phyloP scores from a whole-genome alignment of 2,113 vertebrate species.

The Sander vitreus region DNA sequence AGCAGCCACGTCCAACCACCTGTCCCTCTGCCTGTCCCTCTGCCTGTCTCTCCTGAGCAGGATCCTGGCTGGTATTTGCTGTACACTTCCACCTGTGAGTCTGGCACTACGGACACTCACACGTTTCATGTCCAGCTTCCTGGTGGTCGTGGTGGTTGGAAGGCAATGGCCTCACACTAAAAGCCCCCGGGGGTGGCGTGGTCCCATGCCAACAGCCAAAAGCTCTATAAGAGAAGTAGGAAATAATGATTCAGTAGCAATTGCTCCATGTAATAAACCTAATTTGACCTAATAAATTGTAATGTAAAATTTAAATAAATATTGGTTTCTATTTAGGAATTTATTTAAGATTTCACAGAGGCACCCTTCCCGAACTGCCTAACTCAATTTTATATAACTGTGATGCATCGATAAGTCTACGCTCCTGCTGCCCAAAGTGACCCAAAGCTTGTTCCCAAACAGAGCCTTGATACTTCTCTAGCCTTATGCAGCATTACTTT shows the following conservation, averaged over 20 bases:
- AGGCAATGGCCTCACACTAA: background rate
- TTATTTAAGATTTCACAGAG: slow-evolving; percentile 11
- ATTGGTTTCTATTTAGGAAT: background rate
- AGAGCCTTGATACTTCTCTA: slow-evolving; percentile 39
- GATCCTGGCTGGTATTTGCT: slow-evolving; percentile 5
- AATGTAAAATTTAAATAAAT: background rate
- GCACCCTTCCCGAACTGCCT: background rate
- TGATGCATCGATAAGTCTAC: slow-evolving; percentile 8
- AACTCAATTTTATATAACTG: slow-evolving; percentile 38
- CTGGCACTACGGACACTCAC: slow-evolving; percentile 11
- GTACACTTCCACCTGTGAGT: slow-evolving; percentile 45
- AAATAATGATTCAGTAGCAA: slow-evolving; percentile 14
- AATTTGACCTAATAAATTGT: background rate
- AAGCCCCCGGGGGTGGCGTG: background rate
- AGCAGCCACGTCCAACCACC: slow-evolving; percentile 79
- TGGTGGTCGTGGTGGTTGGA: slow-evolving; percentile 10
- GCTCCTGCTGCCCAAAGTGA: slow-evolving; percentile 45
- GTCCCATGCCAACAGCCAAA: slow-evolving; percentile 24
- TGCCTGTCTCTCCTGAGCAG: background rate
- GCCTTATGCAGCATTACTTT: slow-evolving; percentile 67
- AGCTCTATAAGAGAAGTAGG: slow-evolving; percentile 54
- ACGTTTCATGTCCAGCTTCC: slow-evolving; percentile 14
- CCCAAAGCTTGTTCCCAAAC: slow-evolving; percentile 47
- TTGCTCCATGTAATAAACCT: background rate
- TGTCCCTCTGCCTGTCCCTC: background rate